Base-by-base conservation (phyloP, 1,140 invertebrate species). In the Thaumetopoea pityocampa region DNA sequence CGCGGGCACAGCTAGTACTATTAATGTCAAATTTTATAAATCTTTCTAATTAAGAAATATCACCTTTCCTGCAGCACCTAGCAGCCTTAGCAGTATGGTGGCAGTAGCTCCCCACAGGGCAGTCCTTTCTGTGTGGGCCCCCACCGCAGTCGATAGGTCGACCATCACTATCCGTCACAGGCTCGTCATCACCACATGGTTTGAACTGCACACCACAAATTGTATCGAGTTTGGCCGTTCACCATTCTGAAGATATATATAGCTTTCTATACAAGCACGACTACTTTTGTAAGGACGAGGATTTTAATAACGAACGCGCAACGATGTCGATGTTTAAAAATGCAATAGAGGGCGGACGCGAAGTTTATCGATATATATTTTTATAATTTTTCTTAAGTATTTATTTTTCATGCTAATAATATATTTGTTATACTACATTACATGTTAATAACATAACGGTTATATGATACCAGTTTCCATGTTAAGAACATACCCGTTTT, bases 161-260 rank as follows among this genome's bases (percentile, higher is more conserved):
- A 0, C 91, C 90, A 1, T 90, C 92, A 0, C 85, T 67, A 8
- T 95, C 92, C 7, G 88, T 77, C 11, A 97, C 57, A 1, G 95
- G 93, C 15, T 89, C 77, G 53, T 93, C 91, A 0, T 95, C 94
- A 60, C 95, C 93, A 73, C 95, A 97, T 0, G 95, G 93, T 40
- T 93, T 55, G 22, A 83, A 83, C 76, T 80, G 32, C n/a, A 20
- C 4, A 37, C n/a, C n/a, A n/a, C n/a, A n/a, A n/a, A n/a, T n/a
- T n/a, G n/a, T n/a, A n/a, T n/a, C n/a, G n/a, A n/a, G n/a, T n/a
- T n/a, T n/a, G n/a, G n/a, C n/a, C n/a, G n/a, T n/a, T n/a, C n/a
- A n/a, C n/a, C n/a, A n/a, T n/a, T n/a, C n/a, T n/a, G n/a, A n/a
- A n/a, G n/a, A n/a, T n/a, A n/a, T n/a, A n/a, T n/a, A n/a, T n/a